Evolutionary conservation across 2,888 invertebrate species (phyloP), one percentile per base, ranked within the genome.

Genomic region (Himalopsyche anomala): DNA sequence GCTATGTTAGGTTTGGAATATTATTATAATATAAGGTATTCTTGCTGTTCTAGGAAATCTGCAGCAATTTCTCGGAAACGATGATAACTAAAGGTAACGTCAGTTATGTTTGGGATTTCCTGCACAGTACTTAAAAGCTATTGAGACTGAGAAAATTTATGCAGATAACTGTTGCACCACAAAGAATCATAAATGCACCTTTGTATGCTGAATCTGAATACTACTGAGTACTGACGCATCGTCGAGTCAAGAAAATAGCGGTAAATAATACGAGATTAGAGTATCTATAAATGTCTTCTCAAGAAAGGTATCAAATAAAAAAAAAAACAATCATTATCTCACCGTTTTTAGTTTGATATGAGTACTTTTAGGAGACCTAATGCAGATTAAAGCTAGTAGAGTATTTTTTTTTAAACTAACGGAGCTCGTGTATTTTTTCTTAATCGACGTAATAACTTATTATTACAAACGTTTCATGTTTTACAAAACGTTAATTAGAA

Each of bases 91-190:
- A 62, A 28, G 62, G 62, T 62, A n/a, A 62, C 19, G 4, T 1
- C 62, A 19, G 28, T 19, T 19, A 6, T 4, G 62, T 19, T 62
- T 62, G 62, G 62, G 62, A 19, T 4, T 62, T 62, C n/a, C 62
- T 9, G 28, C 19, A 62, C 45, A 45, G 11, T 11, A 45, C 45
- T 45, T 51, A 51, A 51, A 62, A 56, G 17, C 17, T n/a, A 56
- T 56, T 56, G 5, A 1, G 19, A 62, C 62, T 62, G 19, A 28
- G 8, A 19, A 62, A 62, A 62, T 19, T 28, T 62, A 62, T 62
- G n/a, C 62, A 62, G 62, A 19, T 62, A 56, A 17, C 62, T 28
- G 62, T 62, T 19, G 62, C 62, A 62, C 62, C 19, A 62, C 62
- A 19, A 28, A 19, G 19, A 4, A 19, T 28, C 62, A 62, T 62